Percentiles rank a stretch among this genome's conserved stretches.
phyloP scores from a whole-genome alignment of 2,797 vertebrate genomes.

The Hylomyscus alleni region DNA sequence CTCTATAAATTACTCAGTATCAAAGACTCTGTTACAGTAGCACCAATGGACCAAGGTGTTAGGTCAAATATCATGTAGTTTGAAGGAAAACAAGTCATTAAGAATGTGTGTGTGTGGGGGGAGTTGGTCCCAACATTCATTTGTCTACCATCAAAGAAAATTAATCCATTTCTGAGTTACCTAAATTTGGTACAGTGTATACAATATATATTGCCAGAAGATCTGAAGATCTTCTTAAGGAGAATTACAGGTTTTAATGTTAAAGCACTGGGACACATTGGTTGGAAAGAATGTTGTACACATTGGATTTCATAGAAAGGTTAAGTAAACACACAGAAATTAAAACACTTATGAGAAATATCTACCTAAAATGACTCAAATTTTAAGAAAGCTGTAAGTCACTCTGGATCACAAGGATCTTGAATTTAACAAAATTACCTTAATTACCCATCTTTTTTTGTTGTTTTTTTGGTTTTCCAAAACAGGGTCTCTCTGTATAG shows the following conservation, averaged over 20 bases:
- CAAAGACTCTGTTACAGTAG: not conserved
- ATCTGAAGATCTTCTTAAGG: conserved; percentile 65
- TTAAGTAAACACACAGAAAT: conserved; percentile 62
- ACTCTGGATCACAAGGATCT: not conserved
- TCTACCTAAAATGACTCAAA: conserved; percentile 60
- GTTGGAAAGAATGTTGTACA: conserved; percentile 58
- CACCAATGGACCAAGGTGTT: not conserved
- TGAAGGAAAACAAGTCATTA: conserved; percentile 13
- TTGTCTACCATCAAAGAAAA: not conserved
- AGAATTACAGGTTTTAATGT: conserved; percentile 51
- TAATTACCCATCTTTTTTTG: conserved; percentile 54
- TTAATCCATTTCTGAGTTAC: conserved; percentile 35
- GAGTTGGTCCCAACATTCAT: conserved; percentile 46
- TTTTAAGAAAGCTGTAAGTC: conserved; percentile 34
- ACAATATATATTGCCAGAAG: conserved; percentile 52
- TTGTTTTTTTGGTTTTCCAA: no score
- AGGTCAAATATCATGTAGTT: not conserved
- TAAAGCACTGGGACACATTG: conserved; percentile 60
- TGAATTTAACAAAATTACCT: conserved; percentile 68
- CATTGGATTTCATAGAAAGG: conserved; percentile 56
- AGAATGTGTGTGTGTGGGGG: conserved; percentile 47
- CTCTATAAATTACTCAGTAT: not conserved
- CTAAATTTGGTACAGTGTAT: conserved; percentile 30
- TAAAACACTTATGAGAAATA: conserved; percentile 51
- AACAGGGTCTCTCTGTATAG: no score